Conservation (phyloP, 2,888 invertebrate species). For the Aphidoletes aphidimyza region DNA sequence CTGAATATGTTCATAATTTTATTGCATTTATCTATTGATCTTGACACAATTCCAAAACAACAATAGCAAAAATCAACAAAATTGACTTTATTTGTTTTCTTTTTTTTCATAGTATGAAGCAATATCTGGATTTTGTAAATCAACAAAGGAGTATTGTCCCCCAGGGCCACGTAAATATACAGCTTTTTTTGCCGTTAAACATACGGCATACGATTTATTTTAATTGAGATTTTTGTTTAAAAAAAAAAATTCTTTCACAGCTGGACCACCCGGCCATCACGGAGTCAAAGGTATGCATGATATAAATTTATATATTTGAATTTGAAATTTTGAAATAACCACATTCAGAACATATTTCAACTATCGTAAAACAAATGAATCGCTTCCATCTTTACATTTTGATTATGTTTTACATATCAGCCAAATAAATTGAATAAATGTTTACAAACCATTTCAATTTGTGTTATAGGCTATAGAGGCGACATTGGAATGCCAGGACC, state of each 20-base stretch:
- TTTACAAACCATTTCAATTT: too few species aligned
- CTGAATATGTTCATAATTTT: too few species aligned
- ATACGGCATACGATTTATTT: neutral
- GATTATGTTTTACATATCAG: too few species aligned
- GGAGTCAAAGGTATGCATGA: conserved; percentile 78
- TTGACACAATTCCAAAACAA: neutral
- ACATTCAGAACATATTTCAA: too few species aligned
- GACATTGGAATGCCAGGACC: conserved; percentile 74
- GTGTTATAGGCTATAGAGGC: neutral
- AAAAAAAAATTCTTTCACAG: neutral
- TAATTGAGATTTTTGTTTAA: neutral
- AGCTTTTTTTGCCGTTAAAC: neutral
- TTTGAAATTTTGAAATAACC: neutral
- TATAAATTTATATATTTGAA: conserved; percentile 64
- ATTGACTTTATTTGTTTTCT: neutral
- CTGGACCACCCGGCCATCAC: conserved; percentile 74
- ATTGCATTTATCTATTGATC: too few species aligned
- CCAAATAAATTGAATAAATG: too few species aligned
- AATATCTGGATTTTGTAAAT: conserved; percentile 85
- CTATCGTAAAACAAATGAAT: too few species aligned
- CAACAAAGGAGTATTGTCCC: conserved; percentile 84
- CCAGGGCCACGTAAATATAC: conserved; percentile 68
- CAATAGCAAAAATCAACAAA: neutral
- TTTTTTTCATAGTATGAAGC: conserved; percentile 74
- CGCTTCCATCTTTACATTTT: too few species aligned